phyloP scores from a whole-genome alignment of 2,113 vertebrate species.

The Sterrhoptilus dennistouni region DNA sequence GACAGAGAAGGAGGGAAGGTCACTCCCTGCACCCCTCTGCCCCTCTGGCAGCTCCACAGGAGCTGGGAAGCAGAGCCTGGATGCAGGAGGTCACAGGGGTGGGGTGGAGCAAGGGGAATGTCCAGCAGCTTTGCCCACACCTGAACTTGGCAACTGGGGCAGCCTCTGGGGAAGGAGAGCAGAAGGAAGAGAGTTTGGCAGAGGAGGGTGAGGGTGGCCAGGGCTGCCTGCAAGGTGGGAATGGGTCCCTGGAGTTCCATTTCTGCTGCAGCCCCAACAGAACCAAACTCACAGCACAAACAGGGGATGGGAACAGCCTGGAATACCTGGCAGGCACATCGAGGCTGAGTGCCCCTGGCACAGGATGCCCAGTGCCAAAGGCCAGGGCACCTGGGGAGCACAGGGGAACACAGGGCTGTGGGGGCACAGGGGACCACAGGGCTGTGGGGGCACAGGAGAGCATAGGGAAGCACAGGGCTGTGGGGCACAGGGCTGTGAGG shows the following conservation, averaged over 20 bases:
- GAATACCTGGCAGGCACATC: rapidly evolving
- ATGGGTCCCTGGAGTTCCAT: not conserved
- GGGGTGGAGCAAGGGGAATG: not conserved
- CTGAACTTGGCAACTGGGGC: not conserved
- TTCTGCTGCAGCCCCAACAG: not conserved
- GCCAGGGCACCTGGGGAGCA: not conserved
- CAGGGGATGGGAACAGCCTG: not conserved
- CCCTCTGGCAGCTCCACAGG: not conserved
- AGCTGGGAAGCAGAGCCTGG: not conserved
- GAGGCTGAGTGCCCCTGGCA: rapidly evolving
- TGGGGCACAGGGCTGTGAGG: not conserved
- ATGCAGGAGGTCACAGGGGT: not conserved
- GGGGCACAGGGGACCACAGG: not conserved
- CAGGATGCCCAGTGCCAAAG: no score
- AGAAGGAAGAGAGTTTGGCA: not conserved
- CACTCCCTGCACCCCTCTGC: not conserved
- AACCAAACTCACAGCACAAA: rapidly evolving
- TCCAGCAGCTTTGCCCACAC: rapidly evolving
- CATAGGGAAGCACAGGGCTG: not conserved
- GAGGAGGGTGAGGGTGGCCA: not conserved
- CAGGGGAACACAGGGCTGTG: not conserved
- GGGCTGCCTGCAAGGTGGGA: not conserved
- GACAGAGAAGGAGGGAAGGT: not conserved
- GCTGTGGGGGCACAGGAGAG: no score
- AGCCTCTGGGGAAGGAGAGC: not conserved